A percentile compares a stretch with the other conserved stretches of the same genome.
phyloP scores from a whole-genome alignment of 1,140 invertebrate genomes.

The Augochlora pura region DNA sequence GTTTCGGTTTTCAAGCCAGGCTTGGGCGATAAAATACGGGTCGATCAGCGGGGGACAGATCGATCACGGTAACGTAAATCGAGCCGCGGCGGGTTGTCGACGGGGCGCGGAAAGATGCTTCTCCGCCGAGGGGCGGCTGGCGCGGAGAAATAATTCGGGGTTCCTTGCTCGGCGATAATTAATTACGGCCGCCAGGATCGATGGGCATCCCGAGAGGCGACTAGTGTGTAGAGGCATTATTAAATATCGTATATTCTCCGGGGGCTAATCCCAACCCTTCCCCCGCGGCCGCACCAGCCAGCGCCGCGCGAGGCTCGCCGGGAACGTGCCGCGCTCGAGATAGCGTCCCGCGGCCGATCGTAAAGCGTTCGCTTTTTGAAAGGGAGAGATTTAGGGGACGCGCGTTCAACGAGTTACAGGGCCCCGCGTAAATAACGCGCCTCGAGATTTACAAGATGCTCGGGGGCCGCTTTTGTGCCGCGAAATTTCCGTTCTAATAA shows the following conservation, averaged over 20 bases:
- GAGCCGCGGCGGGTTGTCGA: background rate
- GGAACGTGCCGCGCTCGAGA: background rate
- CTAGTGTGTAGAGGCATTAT: conserved; percentile 67
- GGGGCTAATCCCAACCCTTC: conserved; percentile 57
- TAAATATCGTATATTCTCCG: conserved; percentile 65
- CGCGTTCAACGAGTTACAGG: conserved; percentile 39
- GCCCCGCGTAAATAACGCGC: conserved; percentile 20
- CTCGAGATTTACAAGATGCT: background rate
- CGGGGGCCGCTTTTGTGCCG: background rate
- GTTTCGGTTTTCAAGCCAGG: no score
- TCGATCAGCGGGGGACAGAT: background rate
- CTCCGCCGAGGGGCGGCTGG: conserved; percentile 6
- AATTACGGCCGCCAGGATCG: conserved; percentile 69
- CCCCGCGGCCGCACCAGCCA: conserved; percentile 1
- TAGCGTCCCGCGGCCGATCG: conserved; percentile 6
- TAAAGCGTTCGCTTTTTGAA: conserved; percentile 31
- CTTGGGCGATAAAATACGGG: background rate
- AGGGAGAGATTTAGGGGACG: conserved; percentile 32
- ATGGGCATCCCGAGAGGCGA: conserved; percentile 61
- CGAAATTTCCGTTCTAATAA: conserved; percentile 22
- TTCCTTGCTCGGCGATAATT: conserved; percentile 67
- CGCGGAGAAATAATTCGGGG: conserved; percentile 51
- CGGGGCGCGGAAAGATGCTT: background rate
- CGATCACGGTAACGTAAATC: background rate
- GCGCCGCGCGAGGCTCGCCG: no score